These are phyloP conservation scores for Oedothorax gibbosus DNA, from an alignment of 1,140 invertebrate species.

Conservation along the genomic window DNA sequence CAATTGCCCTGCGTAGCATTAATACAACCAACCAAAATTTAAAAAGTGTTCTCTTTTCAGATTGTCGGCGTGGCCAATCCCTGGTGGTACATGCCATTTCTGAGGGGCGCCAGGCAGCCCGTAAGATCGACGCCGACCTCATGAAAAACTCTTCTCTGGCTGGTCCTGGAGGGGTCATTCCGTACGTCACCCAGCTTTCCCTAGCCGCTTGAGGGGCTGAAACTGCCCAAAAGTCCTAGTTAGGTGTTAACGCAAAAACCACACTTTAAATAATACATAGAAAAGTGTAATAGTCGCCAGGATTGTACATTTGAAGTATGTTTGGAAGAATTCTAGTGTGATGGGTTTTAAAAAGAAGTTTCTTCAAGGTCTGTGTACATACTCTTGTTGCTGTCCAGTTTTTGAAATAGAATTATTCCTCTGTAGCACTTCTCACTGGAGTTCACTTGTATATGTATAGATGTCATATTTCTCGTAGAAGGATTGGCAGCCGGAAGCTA, in stretches of 20 bases:
- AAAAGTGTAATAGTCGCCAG: not conserved
- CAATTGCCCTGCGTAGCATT: too few relatives aligned
- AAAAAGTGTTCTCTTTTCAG: conserved; percentile 69
- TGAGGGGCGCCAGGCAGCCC: conserved; percentile 95
- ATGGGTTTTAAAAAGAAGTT: not conserved
- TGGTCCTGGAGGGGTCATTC: conserved; percentile 89
- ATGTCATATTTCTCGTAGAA: conserved; percentile 45
- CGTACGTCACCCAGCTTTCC: conserved; percentile 44
- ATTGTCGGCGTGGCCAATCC: conserved; percentile 97
- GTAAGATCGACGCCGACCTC: conserved; percentile 91
- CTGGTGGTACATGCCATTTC: conserved; percentile 98
- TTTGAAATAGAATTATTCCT: conserved; percentile 7
- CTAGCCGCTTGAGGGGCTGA: conserved; percentile 38
- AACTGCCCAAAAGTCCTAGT: not conserved
- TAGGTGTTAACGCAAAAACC: conserved; percentile 1
- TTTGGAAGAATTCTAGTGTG: not conserved
- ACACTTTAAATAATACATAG: conserved; percentile 25
- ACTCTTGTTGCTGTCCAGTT: conserved; percentile 36
- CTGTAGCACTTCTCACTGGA: conserved; percentile 26
- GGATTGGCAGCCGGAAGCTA: conserved; percentile 2
- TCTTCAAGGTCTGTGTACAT: conserved; percentile 19
- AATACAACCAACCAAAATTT: too few relatives aligned
- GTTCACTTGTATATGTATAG: conserved; percentile 22
- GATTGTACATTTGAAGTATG: not conserved
- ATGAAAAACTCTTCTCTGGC: conserved; percentile 81